Conservation (phyloP, 2,888 invertebrate species). For the Lutraria lutraria region DNA sequence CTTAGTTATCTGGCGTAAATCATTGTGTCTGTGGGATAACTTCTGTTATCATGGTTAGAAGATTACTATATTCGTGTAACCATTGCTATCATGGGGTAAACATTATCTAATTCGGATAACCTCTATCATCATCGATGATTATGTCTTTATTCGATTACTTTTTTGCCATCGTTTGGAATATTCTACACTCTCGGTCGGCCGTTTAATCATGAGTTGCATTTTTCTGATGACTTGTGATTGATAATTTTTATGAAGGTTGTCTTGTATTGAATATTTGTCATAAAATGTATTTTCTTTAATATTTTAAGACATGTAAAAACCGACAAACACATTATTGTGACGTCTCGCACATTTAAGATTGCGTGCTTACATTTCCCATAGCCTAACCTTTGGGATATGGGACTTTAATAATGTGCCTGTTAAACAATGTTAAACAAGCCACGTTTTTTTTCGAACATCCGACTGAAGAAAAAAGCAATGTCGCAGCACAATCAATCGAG, state of each 20-base stretch:
- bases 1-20: not conserved
- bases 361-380: not conserved
- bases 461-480: not conserved
- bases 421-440: not conserved
- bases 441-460: not conserved
- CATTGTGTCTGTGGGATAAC: not conserved
- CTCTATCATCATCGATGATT: not conserved
- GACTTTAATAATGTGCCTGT: not conserved
- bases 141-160: not conserved
- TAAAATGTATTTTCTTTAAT: not conserved
- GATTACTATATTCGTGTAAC: not conserved
- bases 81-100: not conserved
- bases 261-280: not conserved
- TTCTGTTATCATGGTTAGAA: conserved; percentile 12
- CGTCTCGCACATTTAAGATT: not conserved
- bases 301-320: not conserved
- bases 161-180: not conserved
- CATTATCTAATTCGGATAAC: not conserved
- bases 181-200: not conserved
- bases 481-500: not conserved
- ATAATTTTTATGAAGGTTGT: not conserved
- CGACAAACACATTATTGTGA: not conserved
- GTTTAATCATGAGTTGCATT: not conserved
- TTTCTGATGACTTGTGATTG: not conserved
- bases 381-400: not conserved